Conservation (phyloP, 2,113 vertebrate species). For the Chamaetylas fuelleborni region DNA sequence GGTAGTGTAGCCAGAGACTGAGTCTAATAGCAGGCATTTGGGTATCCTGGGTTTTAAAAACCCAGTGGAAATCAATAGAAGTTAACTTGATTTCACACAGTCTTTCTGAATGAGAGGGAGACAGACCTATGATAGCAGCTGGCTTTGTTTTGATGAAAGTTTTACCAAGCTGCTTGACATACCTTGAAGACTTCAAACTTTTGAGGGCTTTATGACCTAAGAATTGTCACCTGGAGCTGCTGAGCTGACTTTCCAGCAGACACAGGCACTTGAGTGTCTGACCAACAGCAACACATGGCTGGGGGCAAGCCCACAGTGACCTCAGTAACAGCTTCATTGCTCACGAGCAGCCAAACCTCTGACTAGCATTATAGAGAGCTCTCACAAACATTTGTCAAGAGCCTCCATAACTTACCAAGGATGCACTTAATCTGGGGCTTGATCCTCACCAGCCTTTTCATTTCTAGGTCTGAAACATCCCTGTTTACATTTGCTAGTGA, state of each 20-base stretch:
- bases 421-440: accelerated
- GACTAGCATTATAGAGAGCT: not conserved
- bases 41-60: not conserved
- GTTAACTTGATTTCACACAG: not conserved
- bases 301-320: accelerated
- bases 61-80: not conserved
- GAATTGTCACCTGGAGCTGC: not conserved
- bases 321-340: not conserved
- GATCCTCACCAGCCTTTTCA: not conserved
- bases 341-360: not conserved
- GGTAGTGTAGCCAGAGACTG: not conserved
- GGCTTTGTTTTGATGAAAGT: not conserved
- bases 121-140: not conserved
- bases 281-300: accelerated
- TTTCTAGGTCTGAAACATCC: not conserved
- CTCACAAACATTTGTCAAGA: not conserved
- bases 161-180: not conserved
- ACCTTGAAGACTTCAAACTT: not conserved
- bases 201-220: not conserved
- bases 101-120: not conserved
- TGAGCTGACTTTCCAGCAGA: not conserved
- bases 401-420: not conserved
- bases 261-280: not conserved
- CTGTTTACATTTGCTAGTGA: not conserved
- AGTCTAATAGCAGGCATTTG: not conserved